Evolutionary conservation across 2,113 vertebrate genomes (phyloP), one percentile per base, ranked within the genome.

Genomic region (Malurus elegans): DNA sequence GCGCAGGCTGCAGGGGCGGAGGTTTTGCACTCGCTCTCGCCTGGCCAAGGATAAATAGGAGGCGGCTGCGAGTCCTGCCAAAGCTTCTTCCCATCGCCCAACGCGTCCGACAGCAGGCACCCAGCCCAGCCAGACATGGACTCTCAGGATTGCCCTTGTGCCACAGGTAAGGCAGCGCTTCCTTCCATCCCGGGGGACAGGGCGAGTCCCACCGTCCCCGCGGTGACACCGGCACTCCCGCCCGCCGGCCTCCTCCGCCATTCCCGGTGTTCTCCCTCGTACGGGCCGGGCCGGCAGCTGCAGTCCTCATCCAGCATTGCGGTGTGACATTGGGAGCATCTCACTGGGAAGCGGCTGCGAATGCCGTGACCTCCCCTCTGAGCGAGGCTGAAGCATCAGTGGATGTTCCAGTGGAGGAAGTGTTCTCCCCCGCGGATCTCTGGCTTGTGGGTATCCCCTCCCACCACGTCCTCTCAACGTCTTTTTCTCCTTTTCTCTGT

Each of bases 71-170:
- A 28, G 53, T 5, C n/a, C 81, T 66, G 48, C 65, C 90, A 67
- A 69, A 89, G 51, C 51, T 2, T 53, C 51, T 47, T 48, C 28
- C 57, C 82, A 2, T 9, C 38, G 26, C 32, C 19, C 21, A 3
- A 3, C 34, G 38, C 28, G 0, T 9, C 11, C 6, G 2, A 4
- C 25, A 17, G 44, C 42, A 56, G 14, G 66, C 51, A 62, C 9
- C 10, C 34, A 51, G 69, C 67, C 34, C 76, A 42, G 74, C 9
- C 75, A n/a, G 86, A 75, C 64, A 98, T 98, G 98, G 98, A 98
- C 92, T 97, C 98, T 2, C 92, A 97, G 50, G 97, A 98, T 6
- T 98, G 98, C 32, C 95, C 97, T 61, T 98, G 98, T 12, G 95
- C 95, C 71, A 75, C 96, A 28, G 98, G 98, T 98, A 88, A 97